Evolutionary conservation across 2,113 vertebrate species (phyloP).

Genomic region (Corydoras sp.): DNA sequence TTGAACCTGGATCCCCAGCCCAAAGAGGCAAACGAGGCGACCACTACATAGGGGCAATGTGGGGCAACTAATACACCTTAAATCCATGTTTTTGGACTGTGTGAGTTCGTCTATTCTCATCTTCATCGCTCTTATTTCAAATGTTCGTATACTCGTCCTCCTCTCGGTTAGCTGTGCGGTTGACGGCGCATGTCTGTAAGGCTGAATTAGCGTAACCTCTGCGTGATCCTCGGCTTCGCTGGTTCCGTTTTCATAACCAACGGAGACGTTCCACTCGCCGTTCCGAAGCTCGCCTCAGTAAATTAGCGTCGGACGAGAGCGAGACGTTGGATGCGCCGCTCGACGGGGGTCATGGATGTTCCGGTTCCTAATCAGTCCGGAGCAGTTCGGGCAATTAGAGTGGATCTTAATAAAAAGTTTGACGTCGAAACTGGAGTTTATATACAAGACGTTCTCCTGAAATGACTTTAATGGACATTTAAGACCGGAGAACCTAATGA

Average conservation of each 20-base stretch:
- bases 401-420: conserved; percentile 1
- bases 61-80: no score
- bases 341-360: conserved; percentile 21
- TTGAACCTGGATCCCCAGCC: no score
- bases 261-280: conserved; percentile 29
- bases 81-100: no score
- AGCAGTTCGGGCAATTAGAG: conserved; percentile 39
- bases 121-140: conserved; percentile 7
- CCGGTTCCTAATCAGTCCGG: conserved; percentile 39
- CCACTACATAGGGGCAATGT: no score
- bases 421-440: not conserved
- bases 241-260: conserved; percentile 32
- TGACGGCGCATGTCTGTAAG: conserved; percentile 24
- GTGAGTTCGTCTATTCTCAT: not conserved
- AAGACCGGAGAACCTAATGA: no score
- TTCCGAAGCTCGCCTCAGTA: conserved; percentile 17
- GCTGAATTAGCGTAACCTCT: conserved; percentile 26
- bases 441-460: no score
- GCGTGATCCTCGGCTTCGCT: conserved; percentile 25
- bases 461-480: no score
- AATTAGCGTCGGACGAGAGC: conserved; percentile 27
- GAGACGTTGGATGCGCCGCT: not conserved
- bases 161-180: conserved; percentile 25
- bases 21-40: no score
- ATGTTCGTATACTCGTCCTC: conserved; percentile 25